Evolutionary conservation across 53 echinoderm and acorn worm species (phyloP).

Genomic region (Pentamera pediparva): DNA sequence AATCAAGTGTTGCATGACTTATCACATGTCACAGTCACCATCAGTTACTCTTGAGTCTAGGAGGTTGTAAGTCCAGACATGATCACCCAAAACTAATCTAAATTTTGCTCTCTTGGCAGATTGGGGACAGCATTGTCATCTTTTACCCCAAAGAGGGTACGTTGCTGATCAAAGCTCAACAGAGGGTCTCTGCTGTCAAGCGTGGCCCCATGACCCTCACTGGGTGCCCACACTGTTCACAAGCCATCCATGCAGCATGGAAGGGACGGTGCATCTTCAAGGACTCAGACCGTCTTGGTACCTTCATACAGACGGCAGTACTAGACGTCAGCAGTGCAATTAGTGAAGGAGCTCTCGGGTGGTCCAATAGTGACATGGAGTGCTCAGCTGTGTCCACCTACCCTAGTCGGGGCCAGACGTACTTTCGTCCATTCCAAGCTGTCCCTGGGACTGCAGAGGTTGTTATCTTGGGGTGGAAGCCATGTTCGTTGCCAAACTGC

Average conservation of each 20-base stretch:
- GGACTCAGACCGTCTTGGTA: slow-evolving; percentile 18
- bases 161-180: slow-evolving; percentile 13
- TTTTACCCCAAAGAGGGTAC: slow-evolving; percentile 27
- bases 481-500: slow-evolving; percentile 7
- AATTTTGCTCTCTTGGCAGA: background rate
- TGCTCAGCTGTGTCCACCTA: slow-evolving; percentile 1
- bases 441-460: slow-evolving; percentile 11
- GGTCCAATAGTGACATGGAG: slow-evolving; percentile 18
- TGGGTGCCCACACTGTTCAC: slow-evolving; percentile 19
- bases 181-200: slow-evolving; percentile 12
- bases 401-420: slow-evolving; percentile 1
- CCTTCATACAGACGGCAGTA: slow-evolving; percentile 1
- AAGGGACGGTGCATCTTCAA: slow-evolving; percentile 15
- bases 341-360: background rate
- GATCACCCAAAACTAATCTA: background rate
- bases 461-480: slow-evolving; percentile 20
- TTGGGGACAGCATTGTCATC: slow-evolving; percentile 7
- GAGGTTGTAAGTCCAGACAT: background rate
- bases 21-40: background rate
- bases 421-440: slow-evolving; percentile 25
- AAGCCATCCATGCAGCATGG: slow-evolving; percentile 20
- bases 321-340: background rate
- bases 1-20: background rate
- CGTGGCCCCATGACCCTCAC: background rate
- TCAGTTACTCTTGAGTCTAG: no score